Evolutionary conservation across 2,113 vertebrate genomes (phyloP).

Genomic region (Nycticryphes semicollaris): DNA sequence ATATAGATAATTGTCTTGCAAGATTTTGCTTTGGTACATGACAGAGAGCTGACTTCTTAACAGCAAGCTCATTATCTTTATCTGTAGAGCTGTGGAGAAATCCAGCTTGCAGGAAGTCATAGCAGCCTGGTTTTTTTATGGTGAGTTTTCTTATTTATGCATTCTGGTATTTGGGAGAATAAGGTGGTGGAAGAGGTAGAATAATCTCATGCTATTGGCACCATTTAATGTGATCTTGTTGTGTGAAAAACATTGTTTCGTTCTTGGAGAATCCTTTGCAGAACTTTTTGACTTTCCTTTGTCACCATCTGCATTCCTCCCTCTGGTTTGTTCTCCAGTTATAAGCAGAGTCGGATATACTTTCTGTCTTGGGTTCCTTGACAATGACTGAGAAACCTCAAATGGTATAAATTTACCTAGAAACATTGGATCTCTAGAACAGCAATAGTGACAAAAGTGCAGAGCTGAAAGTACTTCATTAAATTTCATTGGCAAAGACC

Average conservation of each 20-base stretch:
- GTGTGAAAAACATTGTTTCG: background rate
- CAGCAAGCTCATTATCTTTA: background rate
- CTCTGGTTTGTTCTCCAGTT: background rate
- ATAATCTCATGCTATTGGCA: background rate
- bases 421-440: background rate
- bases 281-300: background rate
- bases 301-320: background rate
- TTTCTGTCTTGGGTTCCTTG: background rate
- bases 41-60: background rate
- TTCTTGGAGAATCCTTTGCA: background rate
- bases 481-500: background rate
- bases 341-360: background rate
- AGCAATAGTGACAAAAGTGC: background rate
- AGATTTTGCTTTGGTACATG: background rate
- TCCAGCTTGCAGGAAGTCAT: background rate
- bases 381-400: background rate
- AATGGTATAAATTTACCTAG: background rate
- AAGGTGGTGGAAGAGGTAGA: background rate
- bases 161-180: background rate
- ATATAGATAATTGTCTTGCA: background rate
- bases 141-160: background rate
- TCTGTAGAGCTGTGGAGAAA: background rate
- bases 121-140: background rate
- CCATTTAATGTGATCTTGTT: background rate
- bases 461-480: background rate